Evolutionary conservation across 2,797 vertebrate genomes (phyloP), one percentile per base, ranked within the genome.

Genomic region (Prunella strophiata): DNA sequence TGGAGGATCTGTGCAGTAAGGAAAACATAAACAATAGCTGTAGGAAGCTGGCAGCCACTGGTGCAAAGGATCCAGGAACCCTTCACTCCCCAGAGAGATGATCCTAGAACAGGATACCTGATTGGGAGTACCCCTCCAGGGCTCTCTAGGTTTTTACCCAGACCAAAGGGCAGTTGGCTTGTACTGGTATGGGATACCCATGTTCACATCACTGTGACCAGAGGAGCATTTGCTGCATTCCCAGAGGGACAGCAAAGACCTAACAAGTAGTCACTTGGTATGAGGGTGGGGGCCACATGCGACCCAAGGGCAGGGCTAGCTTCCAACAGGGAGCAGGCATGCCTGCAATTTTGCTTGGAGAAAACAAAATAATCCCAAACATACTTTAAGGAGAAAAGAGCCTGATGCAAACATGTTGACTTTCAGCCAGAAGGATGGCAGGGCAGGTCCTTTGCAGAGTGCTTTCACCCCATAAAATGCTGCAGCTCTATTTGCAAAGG

Each of bases 1-100:
- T 79, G 40, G 72, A 92, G 52, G 65, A 72, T 58, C 81, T 73
- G 17, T 66, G 76, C 51, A 71, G 52, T 6, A 80, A 91, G 85
- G 75, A 77, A 91, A 94, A 73, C 32, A 73, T 9, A 88, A 91
- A 72, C 38, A 91, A 73, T 36, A 59, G 58, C 21, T 66, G 51
- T 63, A n/a, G 42, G 88, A 58, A 88, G 82, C 70, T 45, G 51
- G 62, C 71, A 78, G 73, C 17, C 71, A 73, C 30, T 6, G 2
- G 11, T 83, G 57, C 36, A 73, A 91, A 42, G 34, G 47, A 84
- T 77, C 27, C 58, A 84, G 80, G 36, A 86, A 75, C 13, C 4
- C 48, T 84, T 86, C 51, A 34, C 11, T 17, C 34, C 40, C 27
- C 17, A 59, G 47, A 68, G 50, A 77, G 22, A 58, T 36, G 17